Base-by-base conservation (phyloP, 2,888 invertebrate genomes). In the Scrobipalpa costella region DNA sequence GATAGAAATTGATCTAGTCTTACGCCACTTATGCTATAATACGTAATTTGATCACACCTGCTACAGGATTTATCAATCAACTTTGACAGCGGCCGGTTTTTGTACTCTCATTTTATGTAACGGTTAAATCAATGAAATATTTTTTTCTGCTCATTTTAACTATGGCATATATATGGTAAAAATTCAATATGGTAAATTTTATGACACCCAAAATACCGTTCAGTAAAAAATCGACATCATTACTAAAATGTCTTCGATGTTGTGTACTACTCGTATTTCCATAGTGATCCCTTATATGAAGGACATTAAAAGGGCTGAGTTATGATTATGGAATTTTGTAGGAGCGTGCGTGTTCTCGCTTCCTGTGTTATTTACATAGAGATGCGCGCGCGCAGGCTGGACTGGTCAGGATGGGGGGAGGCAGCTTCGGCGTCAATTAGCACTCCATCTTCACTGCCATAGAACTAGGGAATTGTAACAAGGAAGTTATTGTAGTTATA, bases 351-450 rank as follows among this genome's bases (percentile, higher is more conserved):
- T 44, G 44, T 44, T n/a, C 6, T 15, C n/a, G 7, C 60, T 49
- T 60, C 60, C 60, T 49, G 60, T 49, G 47, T 17, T 34, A 60
- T 60, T 49, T 60, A 21, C 60, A 60, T 60, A 49, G 44, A 60
- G 38, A 49, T 49, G 60, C 60, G 73, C 75, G 34, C 34, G 73
- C 75, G 33, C 27, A n/a, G 34, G n/a, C 55, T 3, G 33, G 55
- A 55, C 55, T 15, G 49, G 5, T 13, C 17, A 49, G 8, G 17
- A 19, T 7, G 49, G 49, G 17, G 19, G 49, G 7, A 15, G 55
- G 33, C n/a, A 52, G 55, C 55, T n/a, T 27, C 33, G 15, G 73
- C 75, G 19, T 13, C 19, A 80, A 78, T 80, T 80, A 78, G 74
- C 76, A 76, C 73, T 79, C 72, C 69, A 74, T 77, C 74, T 75